Evolutionary conservation across 2,797 vertebrate species (phyloP).

Genomic region (Saxicola maurus): DNA sequence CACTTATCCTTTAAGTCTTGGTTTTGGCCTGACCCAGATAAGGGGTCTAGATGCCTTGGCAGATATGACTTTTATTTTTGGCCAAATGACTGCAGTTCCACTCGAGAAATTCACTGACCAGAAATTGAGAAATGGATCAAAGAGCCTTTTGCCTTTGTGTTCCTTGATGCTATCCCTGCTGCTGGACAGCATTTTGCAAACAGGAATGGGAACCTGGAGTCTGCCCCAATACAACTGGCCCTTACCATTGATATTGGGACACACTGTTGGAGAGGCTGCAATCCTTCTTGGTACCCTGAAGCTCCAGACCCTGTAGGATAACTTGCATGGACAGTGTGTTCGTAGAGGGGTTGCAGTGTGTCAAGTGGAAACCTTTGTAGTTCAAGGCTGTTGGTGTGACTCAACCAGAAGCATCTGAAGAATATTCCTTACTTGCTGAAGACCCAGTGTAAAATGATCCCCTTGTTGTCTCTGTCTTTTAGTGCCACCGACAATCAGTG

Average conservation of each 20-base stretch:
- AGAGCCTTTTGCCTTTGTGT: neutral
- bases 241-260: neutral
- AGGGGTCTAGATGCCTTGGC: neutral
- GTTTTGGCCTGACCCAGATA: neutral
- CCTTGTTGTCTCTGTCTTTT: neutral
- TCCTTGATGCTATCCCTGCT: neutral
- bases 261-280: neutral
- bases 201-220: neutral
- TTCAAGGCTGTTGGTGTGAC: neutral
- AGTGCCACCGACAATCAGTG: conserved; percentile 88
- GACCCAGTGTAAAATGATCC: neutral
- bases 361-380: neutral
- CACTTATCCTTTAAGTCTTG: neutral
- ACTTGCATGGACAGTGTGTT: neutral
- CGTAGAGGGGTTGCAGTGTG: fast-evolving
- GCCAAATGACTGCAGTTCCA: neutral
- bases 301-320: neutral
- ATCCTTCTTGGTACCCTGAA: neutral
- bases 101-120: neutral
- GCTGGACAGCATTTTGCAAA: neutral
- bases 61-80: neutral
- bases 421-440: neutral
- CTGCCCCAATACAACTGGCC: neutral
- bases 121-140: neutral
- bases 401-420: neutral